Evolutionary conservation across 2,888 invertebrate species (phyloP).

Genomic region (Cerceris rybyensis): DNA sequence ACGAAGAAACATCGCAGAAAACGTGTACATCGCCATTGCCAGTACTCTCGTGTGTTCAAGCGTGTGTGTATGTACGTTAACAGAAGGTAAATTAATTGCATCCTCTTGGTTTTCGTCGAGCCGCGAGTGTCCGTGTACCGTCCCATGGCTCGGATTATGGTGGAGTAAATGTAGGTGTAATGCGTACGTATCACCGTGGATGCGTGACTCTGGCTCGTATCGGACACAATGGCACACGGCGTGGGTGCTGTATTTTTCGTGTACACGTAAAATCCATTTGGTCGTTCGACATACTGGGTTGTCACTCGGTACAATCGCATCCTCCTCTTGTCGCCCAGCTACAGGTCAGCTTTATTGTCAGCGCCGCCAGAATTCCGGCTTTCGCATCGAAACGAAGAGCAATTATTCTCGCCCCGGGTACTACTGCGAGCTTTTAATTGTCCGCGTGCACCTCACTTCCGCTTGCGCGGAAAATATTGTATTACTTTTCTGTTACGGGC

Average conservation of each 20-base stretch:
- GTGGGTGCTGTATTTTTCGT: slow-evolving; percentile 66
- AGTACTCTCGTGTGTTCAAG: too few species aligned
- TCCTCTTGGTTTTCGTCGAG: slow-evolving; percentile 25
- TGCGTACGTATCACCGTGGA: slow-evolving; percentile 51
- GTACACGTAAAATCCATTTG: slow-evolving; percentile 72
- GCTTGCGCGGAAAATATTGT: slow-evolving; percentile 58
- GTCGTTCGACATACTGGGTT: slow-evolving; percentile 70
- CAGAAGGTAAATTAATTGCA: slow-evolving; percentile 57
- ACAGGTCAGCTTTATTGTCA: slow-evolving; percentile 66
- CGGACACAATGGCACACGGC: slow-evolving; percentile 53
- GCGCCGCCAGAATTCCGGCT: slow-evolving; percentile 66
- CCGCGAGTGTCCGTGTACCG: slow-evolving; percentile 29
- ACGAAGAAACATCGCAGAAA: slow-evolving; percentile 20
- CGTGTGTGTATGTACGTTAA: slow-evolving; percentile 12
- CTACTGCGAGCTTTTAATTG: slow-evolving; percentile 69
- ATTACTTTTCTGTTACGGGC: slow-evolving; percentile 59
- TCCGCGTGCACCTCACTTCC: slow-evolving; percentile 35
- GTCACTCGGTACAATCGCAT: slow-evolving; percentile 68
- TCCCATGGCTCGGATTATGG: slow-evolving; percentile 50
- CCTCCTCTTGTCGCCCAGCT: slow-evolving; percentile 58
- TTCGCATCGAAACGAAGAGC: slow-evolving; percentile 69
- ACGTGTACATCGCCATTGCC: neutral
- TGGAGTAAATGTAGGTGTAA: slow-evolving; percentile 54
- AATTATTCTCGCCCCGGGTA: slow-evolving; percentile 62
- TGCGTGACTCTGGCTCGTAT: slow-evolving; percentile 59